phyloP scores from a whole-genome alignment of 2,113 vertebrate genomes.

The Herpailurus yagouaroundi region DNA sequence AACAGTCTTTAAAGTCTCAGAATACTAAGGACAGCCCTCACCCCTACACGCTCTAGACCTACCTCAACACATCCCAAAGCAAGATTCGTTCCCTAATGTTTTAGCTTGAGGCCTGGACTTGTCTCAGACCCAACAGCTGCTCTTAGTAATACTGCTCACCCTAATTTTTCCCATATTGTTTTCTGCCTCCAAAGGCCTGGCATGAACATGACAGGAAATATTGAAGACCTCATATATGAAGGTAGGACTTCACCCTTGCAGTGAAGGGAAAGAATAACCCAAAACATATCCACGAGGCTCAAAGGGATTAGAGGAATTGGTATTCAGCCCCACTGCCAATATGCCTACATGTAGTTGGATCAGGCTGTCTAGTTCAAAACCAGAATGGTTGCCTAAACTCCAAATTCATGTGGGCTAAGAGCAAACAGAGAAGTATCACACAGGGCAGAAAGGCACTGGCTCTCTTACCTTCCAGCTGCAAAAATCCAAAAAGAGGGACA shows the following conservation, averaged over 20 bases:
- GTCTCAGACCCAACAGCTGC: not conserved
- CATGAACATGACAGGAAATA: not conserved
- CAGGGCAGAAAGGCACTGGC: not conserved
- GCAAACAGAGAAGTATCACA: not conserved
- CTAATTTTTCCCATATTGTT: not conserved
- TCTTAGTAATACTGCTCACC: not conserved
- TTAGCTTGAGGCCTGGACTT: not conserved
- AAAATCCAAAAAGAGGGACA: not conserved
- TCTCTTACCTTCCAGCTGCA: not conserved
- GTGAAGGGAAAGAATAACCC: not conserved
- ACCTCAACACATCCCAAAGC: not conserved
- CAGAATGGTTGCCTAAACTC: no score
- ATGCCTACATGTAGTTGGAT: rapidly evolving
- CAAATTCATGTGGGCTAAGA: not conserved
- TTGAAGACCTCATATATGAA: not conserved
- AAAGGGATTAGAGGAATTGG: not conserved
- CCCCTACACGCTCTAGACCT: not conserved
- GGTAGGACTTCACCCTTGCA: not conserved
- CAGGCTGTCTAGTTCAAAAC: not conserved
- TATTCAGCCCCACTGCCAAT: not conserved
- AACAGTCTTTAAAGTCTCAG: not conserved
- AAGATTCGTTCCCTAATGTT: not conserved
- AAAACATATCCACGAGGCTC: not conserved
- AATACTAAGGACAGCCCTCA: not conserved
- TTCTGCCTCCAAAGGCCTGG: not conserved